Evolutionary conservation across 2,113 vertebrate genomes (phyloP).

Genomic region (Lathamus discolor): DNA sequence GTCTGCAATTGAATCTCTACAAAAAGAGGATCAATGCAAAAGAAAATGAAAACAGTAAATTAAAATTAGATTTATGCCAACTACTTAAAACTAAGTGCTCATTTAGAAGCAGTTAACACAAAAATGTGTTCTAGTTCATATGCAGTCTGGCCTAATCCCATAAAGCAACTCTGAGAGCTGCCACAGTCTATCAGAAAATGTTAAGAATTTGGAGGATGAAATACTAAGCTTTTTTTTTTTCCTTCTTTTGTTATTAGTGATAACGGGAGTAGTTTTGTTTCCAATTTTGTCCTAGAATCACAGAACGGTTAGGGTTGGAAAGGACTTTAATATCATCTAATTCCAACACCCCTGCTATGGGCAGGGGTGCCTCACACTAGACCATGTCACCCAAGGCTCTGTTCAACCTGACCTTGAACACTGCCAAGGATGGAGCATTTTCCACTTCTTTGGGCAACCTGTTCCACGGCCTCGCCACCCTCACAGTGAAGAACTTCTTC

Average conservation of each 20-base stretch:
- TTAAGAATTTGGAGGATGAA: not conserved
- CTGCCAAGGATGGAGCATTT: too few relatives aligned
- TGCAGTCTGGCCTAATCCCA: not conserved
- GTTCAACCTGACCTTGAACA: too few relatives aligned
- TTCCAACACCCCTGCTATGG: not conserved
- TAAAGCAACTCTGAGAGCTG: not conserved
- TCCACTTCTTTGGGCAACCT: not conserved
- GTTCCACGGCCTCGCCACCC: not conserved
- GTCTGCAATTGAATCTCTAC: conserved; percentile 27
- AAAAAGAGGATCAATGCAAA: conserved; percentile 46
- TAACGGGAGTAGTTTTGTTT: not conserved
- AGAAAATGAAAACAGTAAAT: conserved; percentile 54
- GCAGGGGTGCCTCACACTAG: not conserved
- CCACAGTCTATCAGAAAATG: not conserved
- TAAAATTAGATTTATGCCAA: conserved; percentile 60
- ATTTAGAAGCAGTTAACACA: conserved; percentile 59
- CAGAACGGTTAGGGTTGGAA: not conserved
- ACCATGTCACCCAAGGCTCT: not conserved
- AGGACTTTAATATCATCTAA: not conserved
- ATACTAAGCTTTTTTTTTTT: not conserved
- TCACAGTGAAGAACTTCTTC: not conserved
- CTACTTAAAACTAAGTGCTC: conserved; percentile 50
- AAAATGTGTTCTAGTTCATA: conserved; percentile 35
- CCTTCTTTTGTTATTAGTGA: conserved; percentile 10
- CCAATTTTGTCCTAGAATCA: not conserved